Conservation (phyloP, 2,113 vertebrate genomes). For the Aix galericulata region DNA sequence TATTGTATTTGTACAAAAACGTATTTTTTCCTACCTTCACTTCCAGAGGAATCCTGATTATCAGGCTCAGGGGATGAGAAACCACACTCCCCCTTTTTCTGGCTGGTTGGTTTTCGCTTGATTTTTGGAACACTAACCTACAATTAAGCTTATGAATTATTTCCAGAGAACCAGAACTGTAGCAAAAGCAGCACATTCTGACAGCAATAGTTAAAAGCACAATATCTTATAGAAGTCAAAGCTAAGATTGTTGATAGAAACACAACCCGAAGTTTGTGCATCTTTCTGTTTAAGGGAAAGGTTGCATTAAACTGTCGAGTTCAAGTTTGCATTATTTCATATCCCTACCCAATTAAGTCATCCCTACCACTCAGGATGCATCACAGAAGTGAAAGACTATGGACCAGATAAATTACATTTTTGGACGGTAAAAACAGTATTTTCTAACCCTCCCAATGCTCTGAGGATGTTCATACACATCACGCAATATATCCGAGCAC, state of each 20-base stretch:
- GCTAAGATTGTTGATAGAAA: neutral
- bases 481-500: constrained; percentile 72
- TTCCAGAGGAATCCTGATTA: constrained; percentile 94
- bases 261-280: neutral
- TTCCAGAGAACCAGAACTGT: neutral
- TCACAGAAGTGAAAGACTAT: neutral
- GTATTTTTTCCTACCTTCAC: constrained; percentile 83
- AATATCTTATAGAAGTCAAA: neutral
- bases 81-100: constrained; percentile 89
- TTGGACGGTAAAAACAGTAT: neutral
- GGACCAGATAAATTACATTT: neutral
- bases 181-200: neutral
- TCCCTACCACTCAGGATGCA: fast-evolving
- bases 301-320: neutral
- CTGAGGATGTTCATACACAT: neutral
- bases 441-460: neutral
- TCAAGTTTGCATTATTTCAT: neutral
- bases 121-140: constrained; percentile 94
- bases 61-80: constrained; percentile 96
- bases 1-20: neutral
- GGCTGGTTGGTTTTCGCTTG: constrained; percentile 87
- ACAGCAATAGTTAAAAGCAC: neutral
- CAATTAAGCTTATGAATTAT: neutral
- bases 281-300: neutral
- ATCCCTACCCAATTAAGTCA: neutral